Base-by-base conservation (phyloP, 92 coral and sea anemone genomes). In the Chrysogorgia sp. region DNA sequence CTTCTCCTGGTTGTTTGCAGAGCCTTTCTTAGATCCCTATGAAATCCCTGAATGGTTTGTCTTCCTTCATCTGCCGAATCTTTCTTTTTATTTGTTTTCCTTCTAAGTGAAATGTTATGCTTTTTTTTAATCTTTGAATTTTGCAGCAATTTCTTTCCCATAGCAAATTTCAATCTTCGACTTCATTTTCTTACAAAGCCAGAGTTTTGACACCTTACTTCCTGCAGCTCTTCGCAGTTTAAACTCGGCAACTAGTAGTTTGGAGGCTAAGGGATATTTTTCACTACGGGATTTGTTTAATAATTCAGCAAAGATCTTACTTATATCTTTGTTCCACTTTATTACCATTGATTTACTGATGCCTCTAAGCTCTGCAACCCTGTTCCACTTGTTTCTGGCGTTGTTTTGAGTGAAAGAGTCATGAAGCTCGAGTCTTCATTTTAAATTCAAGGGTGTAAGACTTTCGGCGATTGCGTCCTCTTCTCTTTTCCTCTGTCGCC, bases 381-480 rank as follows among this genome's bases (percentile, higher is more conserved):
- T 71, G 43, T 63, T 81, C 85, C 85, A 83, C 43, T 30, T 40
- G 23, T 84, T 87, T 66, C 67, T 79, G 31, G 74, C 64, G 43
- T 86, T 86, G 14, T 58, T 58, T 61, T 50, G 77, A 35, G 55
- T 89, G 62, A 70, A 17, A 34, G 82, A 24, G 31, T 86, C 88
- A 17, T 81, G 68, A 41, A 37, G 5, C 43, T 37, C 12, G 43
- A 37, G 43, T 37, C 43, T 37, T 37, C 43, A 37, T 37, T 17
- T 82, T 86, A 74, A 85, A 83, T 58, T 88, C 90, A 22, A 85
- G 33, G 7, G 89, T 85, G 84, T 81, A 85, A 4, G 91, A 84
- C 71, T 88, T 87, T 60, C 85, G 40, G 64, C 34, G 74, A 56
- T 66, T 62, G 43, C 43, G 43, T 12, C 43, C 43, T 37, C 12